Conservation (phyloP, 1,140 invertebrate species). For the Drosophila nigromelanica region DNA sequence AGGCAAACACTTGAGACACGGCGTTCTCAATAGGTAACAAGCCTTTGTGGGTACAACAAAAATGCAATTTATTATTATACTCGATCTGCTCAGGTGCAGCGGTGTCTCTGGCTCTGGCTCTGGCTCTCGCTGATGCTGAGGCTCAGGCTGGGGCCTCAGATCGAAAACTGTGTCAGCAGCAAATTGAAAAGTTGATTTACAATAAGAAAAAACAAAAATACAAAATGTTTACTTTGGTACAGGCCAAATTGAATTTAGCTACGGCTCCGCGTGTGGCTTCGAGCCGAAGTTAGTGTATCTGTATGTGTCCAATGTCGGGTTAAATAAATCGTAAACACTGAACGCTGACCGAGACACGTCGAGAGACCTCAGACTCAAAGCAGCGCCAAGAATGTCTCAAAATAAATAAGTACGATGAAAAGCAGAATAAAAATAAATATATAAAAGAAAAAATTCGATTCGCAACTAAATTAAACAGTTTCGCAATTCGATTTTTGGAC, state of each 20-base stretch:
- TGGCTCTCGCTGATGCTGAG: conserved; percentile 6
- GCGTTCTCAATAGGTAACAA: conserved; percentile 60
- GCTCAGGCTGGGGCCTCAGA: conserved; percentile 7
- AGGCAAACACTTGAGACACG: conserved; percentile 57
- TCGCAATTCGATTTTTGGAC: conserved; percentile 74
- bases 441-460: conserved; percentile 23
- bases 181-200: conserved; percentile 79
- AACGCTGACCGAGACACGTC: conserved; percentile 51
- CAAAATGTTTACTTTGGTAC: conserved; percentile 62
- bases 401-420: conserved; percentile 38
- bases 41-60: conserved; percentile 30
- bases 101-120: not conserved
- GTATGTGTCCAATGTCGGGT: conserved; percentile 38
- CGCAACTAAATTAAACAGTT: conserved; percentile 71
- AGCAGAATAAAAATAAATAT: conserved; percentile 37
- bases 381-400: conserved; percentile 53
- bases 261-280: conserved; percentile 54
- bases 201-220: conserved; percentile 38
- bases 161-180: conserved; percentile 73
- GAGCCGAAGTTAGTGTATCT: conserved; percentile 3
- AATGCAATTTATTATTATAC: conserved; percentile 75
- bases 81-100: conserved; percentile 60
- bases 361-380: conserved; percentile 26
- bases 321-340: conserved; percentile 68
- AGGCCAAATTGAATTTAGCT: conserved; percentile 65